phyloP scores from a whole-genome alignment of 1,140 invertebrate genomes.

The Mactra quadrangularis region DNA sequence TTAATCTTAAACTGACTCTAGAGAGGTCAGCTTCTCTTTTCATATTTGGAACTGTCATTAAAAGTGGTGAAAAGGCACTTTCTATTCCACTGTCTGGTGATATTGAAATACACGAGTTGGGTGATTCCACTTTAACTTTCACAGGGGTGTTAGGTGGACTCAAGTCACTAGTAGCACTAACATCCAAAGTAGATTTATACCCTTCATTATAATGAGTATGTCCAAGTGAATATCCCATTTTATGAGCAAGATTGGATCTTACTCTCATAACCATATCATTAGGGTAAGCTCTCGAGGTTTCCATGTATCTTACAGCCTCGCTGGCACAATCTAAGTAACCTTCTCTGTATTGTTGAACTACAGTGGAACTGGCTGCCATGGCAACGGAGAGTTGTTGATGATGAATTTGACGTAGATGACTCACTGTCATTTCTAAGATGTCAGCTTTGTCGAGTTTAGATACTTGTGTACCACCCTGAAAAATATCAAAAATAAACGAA shows the following conservation, averaged over 20 bases:
- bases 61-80: slow-evolving; percentile 44
- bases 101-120: slow-evolving; percentile 17
- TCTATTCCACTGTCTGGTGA: slow-evolving; percentile 45
- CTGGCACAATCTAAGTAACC: slow-evolving; percentile 94
- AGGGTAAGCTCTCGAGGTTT: slow-evolving; percentile 87
- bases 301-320: slow-evolving; percentile 93
- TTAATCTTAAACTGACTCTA: not conserved
- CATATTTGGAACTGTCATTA: slow-evolving; percentile 33
- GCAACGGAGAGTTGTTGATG: slow-evolving; percentile 81
- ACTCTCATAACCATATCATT: slow-evolving; percentile 43
- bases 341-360: slow-evolving; percentile 92
- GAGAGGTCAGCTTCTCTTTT: slow-evolving; percentile 20
- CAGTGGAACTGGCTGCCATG: slow-evolving; percentile 90
- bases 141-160: slow-evolving; percentile 38
- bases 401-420: slow-evolving; percentile 87
- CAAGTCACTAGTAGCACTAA: slow-evolving; percentile 22
- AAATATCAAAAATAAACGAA: slow-evolving; percentile 30
- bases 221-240: slow-evolving; percentile 14
- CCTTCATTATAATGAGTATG: not conserved
- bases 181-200: not conserved
- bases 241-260: slow-evolving; percentile 24
- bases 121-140: slow-evolving; percentile 45
- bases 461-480: slow-evolving; percentile 86
- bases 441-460: slow-evolving; percentile 98
- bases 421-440: slow-evolving; percentile 98